Base-by-base conservation (phyloP, 1,140 invertebrate genomes). In the Drosophila biarmipes region DNA sequence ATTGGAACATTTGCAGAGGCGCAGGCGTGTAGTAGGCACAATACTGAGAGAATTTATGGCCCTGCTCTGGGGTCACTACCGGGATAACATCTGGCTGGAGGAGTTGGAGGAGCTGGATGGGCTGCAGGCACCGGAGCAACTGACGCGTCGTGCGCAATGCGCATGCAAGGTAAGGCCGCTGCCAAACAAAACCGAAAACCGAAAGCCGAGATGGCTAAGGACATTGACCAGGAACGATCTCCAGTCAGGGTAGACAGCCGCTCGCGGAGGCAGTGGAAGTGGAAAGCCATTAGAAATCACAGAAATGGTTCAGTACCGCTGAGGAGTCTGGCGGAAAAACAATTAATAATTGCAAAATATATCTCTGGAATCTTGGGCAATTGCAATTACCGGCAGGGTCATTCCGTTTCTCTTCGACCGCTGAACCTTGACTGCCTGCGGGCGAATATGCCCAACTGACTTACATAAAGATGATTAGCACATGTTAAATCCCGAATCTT, bases 121-220 rank as follows among this genome's bases (percentile, higher is more conserved):
- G n/a, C 38, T 11, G 38, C 48, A 46, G 40, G 38, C 48, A 24
- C 40, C 21, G 19, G 42, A 51, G 17, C 17, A 43, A 24, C 62
- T 89, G 84, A 87, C 82, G 82, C 84, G 84, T 89, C 82, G 82
- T 87, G 82, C 82, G 82, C 81, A 87, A 63, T 78, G 81, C 81
- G 82, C 82, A 86, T 86, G 82, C 82, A 87, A 87, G 78, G 66
- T 24, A 19, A 51, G 15, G 21, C 53, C 37, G 15, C 73, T 49
- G 15, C 62, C 49, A 66, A 66, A 64, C 38, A 66, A 56, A 76
- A 43, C 15, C 5, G 15, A 43, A 24, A 24, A 24, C 24, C 24
- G n/a, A n/a, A 42, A 42, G 53, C 31, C 63, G 27, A 56, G 69
- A 69, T 35, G 57, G 64, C 62, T 73, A 80, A 86, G 81, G 81